Conservation (phyloP, 2,113 vertebrate genomes). For the Henicopernis longicauda region DNA sequence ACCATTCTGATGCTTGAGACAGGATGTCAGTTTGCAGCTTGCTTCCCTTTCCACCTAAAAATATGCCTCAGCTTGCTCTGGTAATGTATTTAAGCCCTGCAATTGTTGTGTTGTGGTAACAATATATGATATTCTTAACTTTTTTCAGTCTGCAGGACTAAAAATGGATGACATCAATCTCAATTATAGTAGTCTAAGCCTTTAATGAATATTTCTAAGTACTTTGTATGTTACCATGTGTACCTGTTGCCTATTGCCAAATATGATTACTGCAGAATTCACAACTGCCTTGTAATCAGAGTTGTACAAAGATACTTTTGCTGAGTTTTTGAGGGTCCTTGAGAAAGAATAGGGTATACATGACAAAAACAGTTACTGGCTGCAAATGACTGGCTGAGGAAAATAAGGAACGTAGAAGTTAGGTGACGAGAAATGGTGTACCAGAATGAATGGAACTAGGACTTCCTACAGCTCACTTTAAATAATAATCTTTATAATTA, state of each 20-base stretch:
- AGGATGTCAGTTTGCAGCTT: slow-evolving; percentile 23
- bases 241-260: not conserved
- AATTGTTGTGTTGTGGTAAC: not conserved
- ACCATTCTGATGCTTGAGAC: not conserved
- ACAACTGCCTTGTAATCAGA: not conserved
- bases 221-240: not conserved
- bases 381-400: not conserved
- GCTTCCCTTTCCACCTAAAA: slow-evolving; percentile 43
- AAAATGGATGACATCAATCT: not conserved
- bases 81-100: not conserved
- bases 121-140: not conserved
- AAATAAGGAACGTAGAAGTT: not conserved
- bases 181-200: not conserved
- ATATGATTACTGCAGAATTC: not conserved
- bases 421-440: not conserved
- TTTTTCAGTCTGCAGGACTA: not conserved
- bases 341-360: not conserved
- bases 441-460: not conserved
- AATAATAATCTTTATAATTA: not conserved
- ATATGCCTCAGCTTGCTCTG: not conserved
- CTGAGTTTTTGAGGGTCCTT: not conserved
- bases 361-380: not conserved
- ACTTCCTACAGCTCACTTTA: not conserved
- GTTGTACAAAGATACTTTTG: not conserved
- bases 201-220: not conserved